phyloP scores from a whole-genome alignment of 2,797 vertebrate genomes.

The Cephalopachus bancanus region DNA sequence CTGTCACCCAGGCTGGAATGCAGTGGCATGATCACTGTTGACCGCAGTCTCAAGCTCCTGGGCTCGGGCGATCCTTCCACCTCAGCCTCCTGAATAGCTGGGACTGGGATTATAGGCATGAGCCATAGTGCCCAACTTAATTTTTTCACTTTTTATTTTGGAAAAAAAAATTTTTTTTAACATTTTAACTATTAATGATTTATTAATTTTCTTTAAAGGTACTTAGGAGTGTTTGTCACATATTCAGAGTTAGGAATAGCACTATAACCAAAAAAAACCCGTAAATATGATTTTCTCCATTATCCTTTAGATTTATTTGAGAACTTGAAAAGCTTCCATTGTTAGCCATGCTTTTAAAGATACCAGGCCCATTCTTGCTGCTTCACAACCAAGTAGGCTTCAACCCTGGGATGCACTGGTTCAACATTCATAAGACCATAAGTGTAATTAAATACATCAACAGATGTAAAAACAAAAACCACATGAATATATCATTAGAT shows the following conservation, averaged over 20 bases:
- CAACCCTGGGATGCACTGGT: too few species aligned
- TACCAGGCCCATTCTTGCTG: slow-evolving; percentile 3
- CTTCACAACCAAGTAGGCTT: neutral
- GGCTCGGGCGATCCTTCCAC: too few species aligned
- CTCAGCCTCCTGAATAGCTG: too few species aligned
- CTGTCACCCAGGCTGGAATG: too few species aligned
- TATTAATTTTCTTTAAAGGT: slow-evolving; percentile 79
- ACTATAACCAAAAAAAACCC: slow-evolving; percentile 76
- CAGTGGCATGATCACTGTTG: too few species aligned
- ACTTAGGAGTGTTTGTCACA: slow-evolving; percentile 81
- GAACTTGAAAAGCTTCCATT: slow-evolving; percentile 40
- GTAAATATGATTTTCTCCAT: slow-evolving; percentile 50
- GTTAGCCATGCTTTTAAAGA: slow-evolving; percentile 48
- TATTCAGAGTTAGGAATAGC: slow-evolving; percentile 80
- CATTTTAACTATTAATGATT: slow-evolving; percentile 71
- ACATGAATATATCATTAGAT: too few species aligned
- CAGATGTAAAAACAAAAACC: too few species aligned
- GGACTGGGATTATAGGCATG: too few species aligned
- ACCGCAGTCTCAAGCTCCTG: too few species aligned
- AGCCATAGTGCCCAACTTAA: too few species aligned
- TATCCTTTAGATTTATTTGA: slow-evolving; percentile 54
- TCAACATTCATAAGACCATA: too few species aligned
- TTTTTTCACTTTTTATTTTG: neutral
- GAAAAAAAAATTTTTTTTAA: neutral
- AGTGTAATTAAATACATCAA: too few species aligned